Evolutionary conservation across 1,140 invertebrate species (phyloP).

Genomic region (Hylaeus volcanicus): DNA sequence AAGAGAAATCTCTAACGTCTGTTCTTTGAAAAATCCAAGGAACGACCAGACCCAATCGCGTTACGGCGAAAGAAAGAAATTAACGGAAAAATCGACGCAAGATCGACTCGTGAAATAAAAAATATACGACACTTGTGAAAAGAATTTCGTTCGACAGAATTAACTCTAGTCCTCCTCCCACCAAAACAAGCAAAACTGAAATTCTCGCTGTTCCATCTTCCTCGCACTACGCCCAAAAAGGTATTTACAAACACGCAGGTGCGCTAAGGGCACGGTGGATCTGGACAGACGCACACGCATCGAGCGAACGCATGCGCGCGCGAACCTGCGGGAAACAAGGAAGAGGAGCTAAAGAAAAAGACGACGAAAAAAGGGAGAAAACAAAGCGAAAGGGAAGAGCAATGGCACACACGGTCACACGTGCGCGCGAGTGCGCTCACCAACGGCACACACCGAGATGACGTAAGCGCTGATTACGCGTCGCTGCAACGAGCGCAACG

Average conservation of each 20-base stretch:
- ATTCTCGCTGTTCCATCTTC: no score
- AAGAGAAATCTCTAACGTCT: no score
- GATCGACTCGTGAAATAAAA: no score
- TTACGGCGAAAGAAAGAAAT: no score
- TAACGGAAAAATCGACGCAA: no score
- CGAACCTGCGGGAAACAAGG: constrained; percentile 22
- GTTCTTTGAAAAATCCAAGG: no score
- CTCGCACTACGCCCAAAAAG: no score
- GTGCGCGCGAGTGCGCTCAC: constrained; percentile 36
- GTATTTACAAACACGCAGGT: neutral
- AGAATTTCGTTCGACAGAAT: no score
- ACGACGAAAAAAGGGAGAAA: constrained; percentile 5
- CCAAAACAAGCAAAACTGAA: no score
- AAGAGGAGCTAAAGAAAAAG: constrained; percentile 7
- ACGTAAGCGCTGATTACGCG: constrained; percentile 68
- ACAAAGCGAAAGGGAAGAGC: constrained; percentile 32
- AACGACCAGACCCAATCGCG: no score
- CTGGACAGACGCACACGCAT: neutral
- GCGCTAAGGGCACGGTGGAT: neutral
- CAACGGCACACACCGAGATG: constrained; percentile 47
- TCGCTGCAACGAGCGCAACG: constrained; percentile 46
- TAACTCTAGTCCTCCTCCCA: no score
- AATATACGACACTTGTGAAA: no score
- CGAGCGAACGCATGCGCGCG: neutral
- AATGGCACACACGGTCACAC: constrained; percentile 46